Conservation (phyloP, 2,888 invertebrate species). For the Tetanocera ferruginea region DNA sequence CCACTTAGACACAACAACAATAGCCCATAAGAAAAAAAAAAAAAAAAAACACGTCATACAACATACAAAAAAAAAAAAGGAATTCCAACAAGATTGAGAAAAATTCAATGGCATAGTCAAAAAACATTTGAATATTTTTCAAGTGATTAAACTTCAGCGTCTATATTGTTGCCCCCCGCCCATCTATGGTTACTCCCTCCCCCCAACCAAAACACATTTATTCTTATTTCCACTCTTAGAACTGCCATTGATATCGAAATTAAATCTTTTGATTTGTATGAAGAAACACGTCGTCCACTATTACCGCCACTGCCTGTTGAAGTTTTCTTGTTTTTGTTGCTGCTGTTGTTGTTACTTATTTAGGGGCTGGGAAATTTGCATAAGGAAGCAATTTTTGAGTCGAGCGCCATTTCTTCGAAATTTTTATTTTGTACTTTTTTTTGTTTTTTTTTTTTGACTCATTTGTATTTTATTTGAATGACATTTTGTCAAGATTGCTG, state of each 20-base stretch:
- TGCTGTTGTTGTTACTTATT: neutral
- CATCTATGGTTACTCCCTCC: too few species aligned
- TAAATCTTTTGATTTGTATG: slow-evolving; percentile 39
- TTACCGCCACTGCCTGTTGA: neutral
- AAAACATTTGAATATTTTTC: slow-evolving; percentile 38
- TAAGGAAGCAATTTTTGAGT: slow-evolving; percentile 30
- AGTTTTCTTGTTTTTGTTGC: neutral
- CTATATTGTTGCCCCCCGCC: neutral
- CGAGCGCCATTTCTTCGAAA: slow-evolving; percentile 13
- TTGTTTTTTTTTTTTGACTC: neutral
- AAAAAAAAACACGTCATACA: slow-evolving; percentile 9
- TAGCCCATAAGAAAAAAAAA: neutral
- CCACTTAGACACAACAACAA: slow-evolving; percentile 34
- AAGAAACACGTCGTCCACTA: slow-evolving; percentile 29
- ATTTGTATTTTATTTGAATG: slow-evolving; percentile 12
- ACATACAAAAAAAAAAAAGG: slow-evolving; percentile 5
- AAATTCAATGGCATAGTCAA: neutral
- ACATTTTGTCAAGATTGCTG: slow-evolving; percentile 17
- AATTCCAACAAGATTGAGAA: slow-evolving; percentile 3
- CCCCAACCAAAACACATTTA: neutral
- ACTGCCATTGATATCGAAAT: slow-evolving; percentile 37
- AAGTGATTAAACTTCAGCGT: slow-evolving; percentile 35
- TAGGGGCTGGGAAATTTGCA: slow-evolving; percentile 20
- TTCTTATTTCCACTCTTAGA: slow-evolving; percentile 7
- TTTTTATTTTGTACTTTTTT: too few species aligned